phyloP scores from a whole-genome alignment of 64 coral and sea anemone species.

The Trachythela sp. region DNA sequence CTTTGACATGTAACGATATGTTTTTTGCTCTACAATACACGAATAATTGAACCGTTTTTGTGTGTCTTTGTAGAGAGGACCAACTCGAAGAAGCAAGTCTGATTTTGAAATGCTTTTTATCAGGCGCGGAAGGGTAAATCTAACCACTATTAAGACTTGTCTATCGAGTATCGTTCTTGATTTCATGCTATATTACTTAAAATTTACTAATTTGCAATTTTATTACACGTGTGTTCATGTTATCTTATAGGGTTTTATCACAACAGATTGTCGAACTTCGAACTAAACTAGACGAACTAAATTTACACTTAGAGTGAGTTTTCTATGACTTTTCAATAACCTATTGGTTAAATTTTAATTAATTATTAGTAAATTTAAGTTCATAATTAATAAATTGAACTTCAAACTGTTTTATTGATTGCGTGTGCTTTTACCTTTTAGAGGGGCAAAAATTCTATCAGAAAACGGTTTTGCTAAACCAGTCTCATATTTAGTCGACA shows the following conservation, averaged over 20 bases:
- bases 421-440: background rate
- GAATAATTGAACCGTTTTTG: background rate
- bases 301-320: constrained; percentile 69
- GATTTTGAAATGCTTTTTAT: constrained; percentile 78
- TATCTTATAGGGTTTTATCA: background rate
- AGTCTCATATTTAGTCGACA: constrained; percentile 75
- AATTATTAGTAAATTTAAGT: too few species aligned
- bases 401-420: too few species aligned
- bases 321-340: too few species aligned
- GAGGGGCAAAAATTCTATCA: constrained; percentile 61
- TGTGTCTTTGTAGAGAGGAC: constrained; percentile 28
- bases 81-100: constrained; percentile 67
- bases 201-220: too few species aligned
- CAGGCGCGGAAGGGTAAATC: background rate
- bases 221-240: background rate
- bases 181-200: too few species aligned
- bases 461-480: constrained; percentile 80
- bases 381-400: too few species aligned
- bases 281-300: constrained; percentile 63
- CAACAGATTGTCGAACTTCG: constrained; percentile 81
- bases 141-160: background rate
- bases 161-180: constrained; percentile 3
- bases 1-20: too few species aligned
- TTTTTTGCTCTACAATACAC: too few species aligned
- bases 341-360: too few species aligned